Evolutionary conservation across 2,797 vertebrate genomes (phyloP).

Genomic region (Gallinago stenura): DNA sequence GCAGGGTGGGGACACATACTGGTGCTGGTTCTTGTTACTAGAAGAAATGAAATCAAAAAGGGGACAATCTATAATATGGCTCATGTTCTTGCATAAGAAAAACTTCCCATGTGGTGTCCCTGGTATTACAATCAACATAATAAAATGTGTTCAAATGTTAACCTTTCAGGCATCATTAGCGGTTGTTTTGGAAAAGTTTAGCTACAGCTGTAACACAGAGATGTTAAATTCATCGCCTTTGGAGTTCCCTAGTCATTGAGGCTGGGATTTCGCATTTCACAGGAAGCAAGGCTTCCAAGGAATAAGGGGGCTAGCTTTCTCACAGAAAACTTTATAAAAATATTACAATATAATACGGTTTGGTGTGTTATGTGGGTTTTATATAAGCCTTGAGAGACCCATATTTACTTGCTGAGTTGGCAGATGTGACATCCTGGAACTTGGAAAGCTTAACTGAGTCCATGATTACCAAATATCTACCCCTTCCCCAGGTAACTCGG

Average conservation of each 20-base stretch:
- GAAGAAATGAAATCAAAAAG: not conserved
- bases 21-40: not conserved
- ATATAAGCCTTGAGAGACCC: not conserved
- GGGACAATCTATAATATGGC: not conserved
- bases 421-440: not conserved
- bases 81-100: rapidly evolving
- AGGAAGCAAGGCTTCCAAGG: not conserved
- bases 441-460: not conserved
- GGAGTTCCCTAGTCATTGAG: not conserved
- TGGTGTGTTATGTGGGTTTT: not conserved
- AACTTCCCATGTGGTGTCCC: not conserved
- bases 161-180: not conserved
- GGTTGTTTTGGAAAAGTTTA: not conserved
- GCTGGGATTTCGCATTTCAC: not conserved
- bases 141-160: not conserved
- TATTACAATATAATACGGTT: not conserved
- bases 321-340: not conserved
- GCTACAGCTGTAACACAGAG: not conserved
- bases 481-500: not conserved
- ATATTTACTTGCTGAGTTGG: not conserved
- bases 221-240: not conserved
- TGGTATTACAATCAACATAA: not conserved
- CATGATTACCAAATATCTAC: not conserved
- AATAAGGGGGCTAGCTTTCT: not conserved
- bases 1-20: not conserved